Base-by-base conservation (phyloP, 2,888 invertebrate genomes). In the Thumatha senex region DNA sequence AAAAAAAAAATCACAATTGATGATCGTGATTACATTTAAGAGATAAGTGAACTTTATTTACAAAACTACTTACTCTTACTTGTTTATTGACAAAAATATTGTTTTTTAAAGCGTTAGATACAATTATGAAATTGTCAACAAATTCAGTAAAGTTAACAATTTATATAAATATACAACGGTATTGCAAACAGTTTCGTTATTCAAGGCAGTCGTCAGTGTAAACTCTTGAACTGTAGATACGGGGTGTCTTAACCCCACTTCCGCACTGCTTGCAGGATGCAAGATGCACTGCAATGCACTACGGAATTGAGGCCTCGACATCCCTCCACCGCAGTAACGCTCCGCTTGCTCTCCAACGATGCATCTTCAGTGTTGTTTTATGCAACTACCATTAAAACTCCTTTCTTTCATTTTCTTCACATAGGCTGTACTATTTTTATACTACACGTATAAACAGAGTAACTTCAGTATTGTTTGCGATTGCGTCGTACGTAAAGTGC, bases 211-310 rank as follows among this genome's bases (percentile, higher is more conserved):
- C 52, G 33, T 24, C 44, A 31, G 9, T 45, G 56, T 58, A 54
- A 58, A 49, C 51, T 67, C 70, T 70, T 64, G 76, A 63, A 57
- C 60, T 62, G 89, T 77, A 54, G 88, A 67, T 72, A 60, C 61
- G 72, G 84, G 78, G 72, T 82, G 75, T 74, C 91, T 93, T 92
- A 92, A 85, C 95, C 95, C 96, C 97, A 96, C 95, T 96, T 95
- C 96, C 96, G 96, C 96, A 95, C 95, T 96, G 96, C 96, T 96
- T 96, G 96, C 97, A 96, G 96, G 94, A 92, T 93, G 93, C 93
- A 84, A 82, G 86, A 93, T 90, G 95, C 95, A 96, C 96, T 97
- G 96, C 97, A 97, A 96, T 97, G 96, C 97, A 96, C 97, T 96
- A 96, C 96, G 97, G 97, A 96, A 97, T 97, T 97, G 97, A 96